A percentile compares a stretch with the other conserved stretches of the same genome.
Evolutionary conservation across 2,888 invertebrate species (phyloP).

Genomic region (Cephus spinipes): DNA sequence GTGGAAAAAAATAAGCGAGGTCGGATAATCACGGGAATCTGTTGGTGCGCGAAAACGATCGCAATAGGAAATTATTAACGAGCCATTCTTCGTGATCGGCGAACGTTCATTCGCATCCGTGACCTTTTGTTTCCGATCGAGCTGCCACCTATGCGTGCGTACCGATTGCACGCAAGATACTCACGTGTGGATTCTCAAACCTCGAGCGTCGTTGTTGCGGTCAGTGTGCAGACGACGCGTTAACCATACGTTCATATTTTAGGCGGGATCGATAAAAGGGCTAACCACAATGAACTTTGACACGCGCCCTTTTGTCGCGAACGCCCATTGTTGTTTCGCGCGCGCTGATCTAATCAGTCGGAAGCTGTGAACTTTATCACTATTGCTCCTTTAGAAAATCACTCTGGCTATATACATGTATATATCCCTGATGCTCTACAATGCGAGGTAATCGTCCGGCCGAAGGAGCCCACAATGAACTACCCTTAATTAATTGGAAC

Average conservation of each 20-base stretch:
- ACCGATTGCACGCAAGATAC: slow-evolving; percentile 38
- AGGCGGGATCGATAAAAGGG: slow-evolving; percentile 52
- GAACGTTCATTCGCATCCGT: slow-evolving; percentile 32
- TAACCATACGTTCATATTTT: slow-evolving; percentile 49
- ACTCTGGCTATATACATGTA: slow-evolving; percentile 21
- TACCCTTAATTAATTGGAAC: slow-evolving; percentile 25
- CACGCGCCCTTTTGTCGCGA: slow-evolving; percentile 49
- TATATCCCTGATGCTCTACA: neutral
- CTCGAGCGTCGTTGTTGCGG: slow-evolving; percentile 30
- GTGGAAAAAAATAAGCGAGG: neutral
- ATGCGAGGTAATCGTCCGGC: slow-evolving; percentile 1
- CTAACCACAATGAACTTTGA: slow-evolving; percentile 53
- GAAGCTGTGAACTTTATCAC: slow-evolving; percentile 38
- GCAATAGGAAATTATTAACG: slow-evolving; percentile 37
- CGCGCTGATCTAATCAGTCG: slow-evolving; percentile 32
- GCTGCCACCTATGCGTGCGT: slow-evolving; percentile 35
- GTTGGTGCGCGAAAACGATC: neutral
- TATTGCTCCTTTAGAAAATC: slow-evolving; percentile 32
- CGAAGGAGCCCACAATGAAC: slow-evolving; percentile 23
- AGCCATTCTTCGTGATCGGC: slow-evolving; percentile 37
- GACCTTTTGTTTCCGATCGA: slow-evolving; percentile 41
- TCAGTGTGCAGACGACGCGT: slow-evolving; percentile 41
- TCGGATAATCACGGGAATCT: neutral
- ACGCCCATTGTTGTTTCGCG: slow-evolving; percentile 55
- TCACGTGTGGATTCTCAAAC: slow-evolving; percentile 36